Evolutionary conservation across 1,140 invertebrate genomes (phyloP).

Genomic region (Nebria ingens): DNA sequence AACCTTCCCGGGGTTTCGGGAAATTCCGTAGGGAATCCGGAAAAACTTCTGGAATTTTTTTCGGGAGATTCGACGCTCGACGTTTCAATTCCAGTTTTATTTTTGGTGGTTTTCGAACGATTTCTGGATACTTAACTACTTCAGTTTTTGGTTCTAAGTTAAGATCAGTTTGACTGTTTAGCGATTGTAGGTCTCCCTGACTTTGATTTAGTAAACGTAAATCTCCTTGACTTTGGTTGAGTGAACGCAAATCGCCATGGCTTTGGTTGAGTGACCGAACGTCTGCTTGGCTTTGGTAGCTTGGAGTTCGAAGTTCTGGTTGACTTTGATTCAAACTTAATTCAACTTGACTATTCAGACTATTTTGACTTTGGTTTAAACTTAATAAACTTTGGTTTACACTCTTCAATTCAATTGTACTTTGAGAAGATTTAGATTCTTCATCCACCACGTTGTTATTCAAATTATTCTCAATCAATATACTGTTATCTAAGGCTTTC

Average conservation of each 20-base stretch:
- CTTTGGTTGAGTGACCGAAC: not conserved
- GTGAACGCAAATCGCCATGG: not conserved
- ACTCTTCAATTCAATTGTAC: not conserved
- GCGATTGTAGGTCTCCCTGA: not conserved
- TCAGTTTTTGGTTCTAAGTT: not conserved
- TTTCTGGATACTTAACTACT: not conserved
- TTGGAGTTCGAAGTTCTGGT: not conserved
- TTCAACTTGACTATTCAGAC: not conserved
- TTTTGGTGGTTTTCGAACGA: not conserved
- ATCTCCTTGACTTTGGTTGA: not conserved
- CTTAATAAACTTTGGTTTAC: not conserved
- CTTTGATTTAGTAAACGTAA: not conserved
- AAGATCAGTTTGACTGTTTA: not conserved
- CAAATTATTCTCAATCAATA: not conserved
- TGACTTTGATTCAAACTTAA: not conserved
- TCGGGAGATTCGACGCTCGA: not conserved
- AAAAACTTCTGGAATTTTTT: not conserved
- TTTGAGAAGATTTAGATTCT: not conserved
- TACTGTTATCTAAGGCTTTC: not conserved
- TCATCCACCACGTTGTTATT: not conserved
- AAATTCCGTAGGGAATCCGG: constrained; percentile 22
- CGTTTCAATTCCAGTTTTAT: not conserved
- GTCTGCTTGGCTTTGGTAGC: not conserved
- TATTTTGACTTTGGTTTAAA: not conserved
- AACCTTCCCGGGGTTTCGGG: constrained; percentile 50